Evolutionary conservation across 2,113 vertebrate genomes (phyloP).

Genomic region (Antigone vipio): DNA sequence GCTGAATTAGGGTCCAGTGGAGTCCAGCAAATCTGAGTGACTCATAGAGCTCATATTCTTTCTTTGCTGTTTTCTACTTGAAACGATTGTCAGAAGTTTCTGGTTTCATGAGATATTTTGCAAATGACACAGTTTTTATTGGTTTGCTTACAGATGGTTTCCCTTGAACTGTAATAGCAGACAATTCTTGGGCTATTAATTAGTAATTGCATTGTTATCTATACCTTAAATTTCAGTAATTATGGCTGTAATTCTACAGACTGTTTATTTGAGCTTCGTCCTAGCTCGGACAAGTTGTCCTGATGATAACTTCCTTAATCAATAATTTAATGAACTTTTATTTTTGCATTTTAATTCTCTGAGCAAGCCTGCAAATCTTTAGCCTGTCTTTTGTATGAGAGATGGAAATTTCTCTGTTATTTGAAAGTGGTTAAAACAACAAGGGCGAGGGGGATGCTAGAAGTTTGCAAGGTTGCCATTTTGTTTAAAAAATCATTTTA

Average conservation of each 20-base stretch:
- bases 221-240: not conserved
- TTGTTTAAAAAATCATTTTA: not conserved
- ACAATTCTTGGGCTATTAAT: not conserved
- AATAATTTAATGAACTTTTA: not conserved
- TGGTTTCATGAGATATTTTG: not conserved
- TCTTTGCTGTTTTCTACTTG: not conserved
- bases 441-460: accelerated
- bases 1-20: not conserved
- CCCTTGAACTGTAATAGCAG: not conserved
- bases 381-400: not conserved
- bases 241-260: not conserved
- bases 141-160: not conserved
- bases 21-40: not conserved
- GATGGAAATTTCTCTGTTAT: not conserved
- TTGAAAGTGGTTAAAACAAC: not conserved
- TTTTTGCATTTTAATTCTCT: not conserved
- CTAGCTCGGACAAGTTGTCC: not conserved
- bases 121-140: not conserved
- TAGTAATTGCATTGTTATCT: not conserved
- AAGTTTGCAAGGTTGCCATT: not conserved
- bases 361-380: not conserved
- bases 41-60: not conserved
- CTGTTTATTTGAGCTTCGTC: not conserved
- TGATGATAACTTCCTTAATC: not conserved
- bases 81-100: not conserved